A percentile compares a stretch with the other conserved stretches of the same genome.
Conservation (phyloP, 1,140 invertebrate genomes). For the Leptinotarsa undecemlineata region DNA sequence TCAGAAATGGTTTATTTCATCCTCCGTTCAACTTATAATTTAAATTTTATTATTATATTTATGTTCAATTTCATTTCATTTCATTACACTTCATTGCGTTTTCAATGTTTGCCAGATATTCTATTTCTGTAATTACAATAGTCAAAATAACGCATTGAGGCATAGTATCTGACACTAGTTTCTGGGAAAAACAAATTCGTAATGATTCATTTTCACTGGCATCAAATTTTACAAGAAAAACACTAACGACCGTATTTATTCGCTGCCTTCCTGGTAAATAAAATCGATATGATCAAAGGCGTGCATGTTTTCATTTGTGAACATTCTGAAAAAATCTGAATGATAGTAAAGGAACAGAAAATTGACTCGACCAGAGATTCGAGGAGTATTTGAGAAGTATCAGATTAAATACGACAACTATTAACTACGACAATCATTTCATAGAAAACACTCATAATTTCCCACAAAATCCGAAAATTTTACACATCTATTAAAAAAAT, state of each 20-base stretch:
- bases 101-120: background rate
- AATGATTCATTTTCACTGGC: background rate
- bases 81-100: background rate
- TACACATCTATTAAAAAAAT: too few species aligned
- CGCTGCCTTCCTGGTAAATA: background rate
- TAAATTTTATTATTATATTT: background rate
- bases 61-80: background rate
- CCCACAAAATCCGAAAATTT: too few species aligned
- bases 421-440: too few species aligned
- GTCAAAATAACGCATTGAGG: background rate
- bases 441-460: too few species aligned
- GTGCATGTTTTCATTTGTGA: background rate
- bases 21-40: background rate
- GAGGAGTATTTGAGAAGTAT: too few species aligned
- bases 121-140: background rate
- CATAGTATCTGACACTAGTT: background rate
- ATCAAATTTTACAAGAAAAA: background rate
- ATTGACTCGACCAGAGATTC: too few species aligned
- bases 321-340: too few species aligned
- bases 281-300: background rate
- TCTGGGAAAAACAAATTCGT: background rate
- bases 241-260: background rate
- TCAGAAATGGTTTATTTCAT: background rate
- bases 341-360: too few species aligned
- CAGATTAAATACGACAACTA: too few species aligned